phyloP scores from a whole-genome alignment of 2,797 vertebrate genomes.

The Melanotaenia maccullochi region DNA sequence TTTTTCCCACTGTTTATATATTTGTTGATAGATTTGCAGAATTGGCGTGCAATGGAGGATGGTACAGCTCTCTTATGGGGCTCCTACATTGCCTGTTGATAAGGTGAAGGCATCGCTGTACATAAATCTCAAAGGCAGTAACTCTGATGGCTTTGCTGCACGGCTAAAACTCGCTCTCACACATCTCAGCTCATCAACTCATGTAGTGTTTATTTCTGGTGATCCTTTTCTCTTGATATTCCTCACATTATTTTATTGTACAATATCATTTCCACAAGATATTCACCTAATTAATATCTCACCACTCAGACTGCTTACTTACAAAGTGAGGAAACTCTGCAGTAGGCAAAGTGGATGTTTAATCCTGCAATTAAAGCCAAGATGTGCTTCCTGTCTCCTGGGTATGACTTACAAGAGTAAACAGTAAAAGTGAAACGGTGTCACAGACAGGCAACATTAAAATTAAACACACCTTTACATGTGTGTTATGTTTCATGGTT shows the following conservation, averaged over 20 bases:
- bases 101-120: slow-evolving; percentile 51
- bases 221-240: slow-evolving; percentile 31
- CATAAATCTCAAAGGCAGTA: slow-evolving; percentile 34
- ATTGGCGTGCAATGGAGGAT: slow-evolving; percentile 40
- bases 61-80: slow-evolving; percentile 30
- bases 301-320: slow-evolving; percentile 64
- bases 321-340: slow-evolving; percentile 65
- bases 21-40: slow-evolving; percentile 58
- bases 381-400: slow-evolving; percentile 51
- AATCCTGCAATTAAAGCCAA: slow-evolving; percentile 77
- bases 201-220: slow-evolving; percentile 17
- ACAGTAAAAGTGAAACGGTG: slow-evolving; percentile 43
- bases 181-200: slow-evolving; percentile 6
- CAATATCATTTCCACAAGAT: slow-evolving; percentile 63
- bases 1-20: slow-evolving; percentile 46
- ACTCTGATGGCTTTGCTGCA: slow-evolving; percentile 15
- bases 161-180: slow-evolving; percentile 28
- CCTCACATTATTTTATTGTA: slow-evolving; percentile 30
- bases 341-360: slow-evolving; percentile 73
- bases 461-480: slow-evolving; percentile 19
- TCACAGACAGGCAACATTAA: slow-evolving; percentile 29
- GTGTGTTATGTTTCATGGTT: slow-evolving; percentile 11
- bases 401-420: slow-evolving; percentile 56
- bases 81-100: slow-evolving; percentile 45
- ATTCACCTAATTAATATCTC: slow-evolving; percentile 74